Conservation (phyloP, 2,113 vertebrate genomes). For the Dermatemys mawii region DNA sequence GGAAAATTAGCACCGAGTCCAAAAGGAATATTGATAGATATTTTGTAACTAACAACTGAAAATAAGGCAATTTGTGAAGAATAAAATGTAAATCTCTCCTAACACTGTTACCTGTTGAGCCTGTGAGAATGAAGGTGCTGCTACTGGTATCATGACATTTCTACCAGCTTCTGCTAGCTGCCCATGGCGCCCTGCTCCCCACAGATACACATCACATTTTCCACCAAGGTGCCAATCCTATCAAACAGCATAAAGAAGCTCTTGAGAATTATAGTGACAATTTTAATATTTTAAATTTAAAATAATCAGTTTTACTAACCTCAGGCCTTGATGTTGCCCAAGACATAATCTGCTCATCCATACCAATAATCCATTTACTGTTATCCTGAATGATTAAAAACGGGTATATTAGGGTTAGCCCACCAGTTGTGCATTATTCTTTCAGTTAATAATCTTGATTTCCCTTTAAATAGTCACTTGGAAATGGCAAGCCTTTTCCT, state of each 20-base stretch:
- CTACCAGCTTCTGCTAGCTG: constrained; percentile 96
- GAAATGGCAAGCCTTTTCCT: background rate
- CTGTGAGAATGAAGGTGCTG: constrained; percentile 92
- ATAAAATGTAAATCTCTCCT: too few relatives aligned
- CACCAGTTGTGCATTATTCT: background rate
- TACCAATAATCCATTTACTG: constrained; percentile 93
- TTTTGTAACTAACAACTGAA: background rate
- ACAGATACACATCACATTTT: constrained; percentile 93
- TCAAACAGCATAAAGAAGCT: background rate
- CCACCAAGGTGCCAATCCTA: constrained; percentile 98
- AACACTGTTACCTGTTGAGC: constrained; percentile 88
- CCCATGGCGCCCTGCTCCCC: constrained; percentile 95
- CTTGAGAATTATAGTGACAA: background rate
- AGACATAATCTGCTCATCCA: constrained; percentile 98
- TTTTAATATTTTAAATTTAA: background rate
- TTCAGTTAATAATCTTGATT: background rate
- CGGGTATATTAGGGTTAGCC: background rate
- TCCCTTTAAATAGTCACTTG: background rate
- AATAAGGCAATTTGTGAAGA: background rate
- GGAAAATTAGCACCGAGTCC: background rate
- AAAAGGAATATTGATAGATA: background rate
- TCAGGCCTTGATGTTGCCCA: constrained; percentile 97
- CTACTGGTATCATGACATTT: constrained; percentile 92
- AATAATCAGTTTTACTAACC: constrained; percentile 75
- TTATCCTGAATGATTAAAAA: constrained; percentile 86